Evolutionary conservation across 2,888 invertebrate species (phyloP), one percentile per base, ranked within the genome.

Genomic region (Cephus pulcher): DNA sequence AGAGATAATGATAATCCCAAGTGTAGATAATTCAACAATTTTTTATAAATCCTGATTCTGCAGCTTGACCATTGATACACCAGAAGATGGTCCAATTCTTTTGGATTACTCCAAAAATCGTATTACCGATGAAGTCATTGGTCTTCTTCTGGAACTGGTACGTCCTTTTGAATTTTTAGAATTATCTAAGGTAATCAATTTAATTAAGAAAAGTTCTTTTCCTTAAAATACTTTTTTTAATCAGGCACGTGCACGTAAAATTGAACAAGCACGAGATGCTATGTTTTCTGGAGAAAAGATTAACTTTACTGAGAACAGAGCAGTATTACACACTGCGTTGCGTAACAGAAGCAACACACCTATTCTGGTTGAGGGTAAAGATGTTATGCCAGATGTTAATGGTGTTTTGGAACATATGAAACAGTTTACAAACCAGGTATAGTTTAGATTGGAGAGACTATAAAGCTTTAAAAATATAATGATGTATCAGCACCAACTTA

Each of bases 101-200:
- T 91, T 99, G 86, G 99, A 99, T 92, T 99, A 96, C 92, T 99
- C 99, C 23, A 99, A 99, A 93, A 99, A 99, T 92, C 94, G 98
- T 73, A 93, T 99, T 80, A 95, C 97, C 87, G 94, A 95, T 33
- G 95, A 96, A 80, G 94, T 95, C 11, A 93, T 98, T 90, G 90
- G 93, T 12, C 91, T 96, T 32, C 94, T 99, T 1, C 92, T 99
- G 82, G 94, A 96, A 82, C 92, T 99, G 93, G 98, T 98, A 87
- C 32, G 71, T 79, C 3, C 23, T 32, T 71, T 69, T 77, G 0
- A 32, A 32, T 71, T 12, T 15, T 9, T 71, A 74, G n/a, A 40
- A 56, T 75, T 69, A 69, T 40, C 30, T 15, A 30, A 70, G 35
- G 23, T 69, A 40, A 68, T 56, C 1, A 56, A 74, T 73, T 73